phyloP scores from a whole-genome alignment of 2,797 vertebrate species.

The Thamnophis elegans region DNA sequence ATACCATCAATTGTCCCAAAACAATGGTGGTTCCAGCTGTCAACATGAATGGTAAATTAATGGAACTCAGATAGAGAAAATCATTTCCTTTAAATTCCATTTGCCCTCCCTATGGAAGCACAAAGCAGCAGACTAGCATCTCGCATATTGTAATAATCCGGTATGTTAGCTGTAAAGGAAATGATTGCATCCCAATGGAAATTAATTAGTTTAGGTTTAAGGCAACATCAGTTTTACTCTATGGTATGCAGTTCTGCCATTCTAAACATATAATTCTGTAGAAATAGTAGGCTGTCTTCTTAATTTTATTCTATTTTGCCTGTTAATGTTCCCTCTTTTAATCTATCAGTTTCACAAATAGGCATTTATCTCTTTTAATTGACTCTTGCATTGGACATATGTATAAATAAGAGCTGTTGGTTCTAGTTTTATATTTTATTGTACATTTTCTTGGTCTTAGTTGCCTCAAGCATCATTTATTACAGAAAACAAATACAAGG shows the following conservation, averaged over 20 bases:
- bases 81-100: background rate
- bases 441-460: background rate
- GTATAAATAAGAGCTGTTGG: background rate
- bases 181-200: background rate
- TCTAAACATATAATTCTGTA: background rate
- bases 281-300: background rate
- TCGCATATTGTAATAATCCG: background rate
- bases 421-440: background rate
- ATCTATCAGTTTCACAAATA: background rate
- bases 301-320: background rate
- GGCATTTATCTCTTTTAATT: background rate
- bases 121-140: background rate
- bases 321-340: background rate
- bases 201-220: background rate
- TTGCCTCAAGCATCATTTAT: background rate
- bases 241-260: background rate
- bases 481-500: background rate
- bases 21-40: background rate
- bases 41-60: background rate
- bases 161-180: background rate
- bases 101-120: background rate
- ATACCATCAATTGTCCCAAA: background rate
- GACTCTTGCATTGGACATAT: background rate
- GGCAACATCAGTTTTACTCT: background rate
- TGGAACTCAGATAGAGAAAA: background rate